Evolutionary conservation across 1,140 invertebrate genomes (phyloP), one percentile per base, ranked within the genome.

Genomic region (Drosophila littoralis): DNA sequence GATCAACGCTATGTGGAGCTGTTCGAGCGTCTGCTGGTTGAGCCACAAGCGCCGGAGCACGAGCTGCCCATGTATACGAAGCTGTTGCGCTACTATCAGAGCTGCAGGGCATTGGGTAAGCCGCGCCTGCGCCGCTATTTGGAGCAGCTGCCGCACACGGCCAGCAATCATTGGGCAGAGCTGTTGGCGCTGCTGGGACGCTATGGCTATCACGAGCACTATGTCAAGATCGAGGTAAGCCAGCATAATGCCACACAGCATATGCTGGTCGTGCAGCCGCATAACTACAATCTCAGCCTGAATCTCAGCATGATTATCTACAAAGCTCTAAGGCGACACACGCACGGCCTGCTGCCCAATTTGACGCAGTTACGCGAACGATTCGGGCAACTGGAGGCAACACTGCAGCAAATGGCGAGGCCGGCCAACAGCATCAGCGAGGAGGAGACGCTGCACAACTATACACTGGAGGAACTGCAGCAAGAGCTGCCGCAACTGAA

Each of bases 191-290:
- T 59, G 3, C 43, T 89, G n/a, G 84, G 80, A 0, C 64, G 74
- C 6, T 89, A 88, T 43, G 84, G 84, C 10, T 84, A 80, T 36
- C 64, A 68, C 35, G 80, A 76, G 9, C 84, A 88, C 32, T 88
- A 42, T 40, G 52, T 88, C 5, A 64, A 77, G 40, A 43, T 88
- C 10, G 70, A 66, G 12, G 74, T 88, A 40, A 65, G 67, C 7
- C 81, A 79, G 13, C 73, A 88, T 13, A 88, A 89, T 68, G 57
- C 70, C 46, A 80, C 54, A 8, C 69, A 63, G 8, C 84, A 88
- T 33, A 75, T 84, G 54, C 45, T 88, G 5, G 35, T 80, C 6
- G 73, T 88, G 13, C 64, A 75, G 60, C 77, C 74, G 1, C 84
- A 88, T 42, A 88, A 89, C 13, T 61, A 63, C n/a, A 74, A 77